Conservation (phyloP, 1,140 invertebrate species). For the Drosophila guanche region DNA sequence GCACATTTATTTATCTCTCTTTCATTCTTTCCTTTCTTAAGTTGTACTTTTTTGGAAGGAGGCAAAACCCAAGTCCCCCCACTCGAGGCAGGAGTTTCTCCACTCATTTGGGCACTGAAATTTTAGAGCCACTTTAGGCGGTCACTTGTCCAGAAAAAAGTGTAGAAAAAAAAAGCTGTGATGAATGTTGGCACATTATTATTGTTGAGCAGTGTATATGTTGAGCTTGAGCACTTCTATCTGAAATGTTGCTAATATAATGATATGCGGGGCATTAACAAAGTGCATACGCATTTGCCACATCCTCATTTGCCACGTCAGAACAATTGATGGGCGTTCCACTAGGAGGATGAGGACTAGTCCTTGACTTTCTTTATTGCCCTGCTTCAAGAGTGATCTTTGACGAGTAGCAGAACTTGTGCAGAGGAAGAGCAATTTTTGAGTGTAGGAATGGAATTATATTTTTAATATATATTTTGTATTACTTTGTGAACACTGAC, state of each 20-base stretch:
- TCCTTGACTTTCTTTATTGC: no score
- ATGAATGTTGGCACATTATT: conserved; percentile 37
- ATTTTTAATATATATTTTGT: no score
- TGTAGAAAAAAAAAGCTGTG: conserved; percentile 43
- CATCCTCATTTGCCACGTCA: conserved; percentile 14
- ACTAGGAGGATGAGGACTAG: no score
- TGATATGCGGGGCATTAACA: conserved; percentile 52
- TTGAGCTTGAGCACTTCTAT: conserved; percentile 13
- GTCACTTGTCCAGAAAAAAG: conserved; percentile 43
- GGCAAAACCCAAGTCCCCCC: background rate
- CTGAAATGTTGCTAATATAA: conserved; percentile 45
- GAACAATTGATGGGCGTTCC: conserved; percentile 6
- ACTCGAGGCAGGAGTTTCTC: conserved; percentile 1
- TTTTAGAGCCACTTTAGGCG: conserved; percentile 79
- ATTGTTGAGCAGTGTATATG: conserved; percentile 36
- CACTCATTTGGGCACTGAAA: conserved; percentile 69
- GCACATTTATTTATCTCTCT: conserved; percentile 75
- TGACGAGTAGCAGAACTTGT: no score
- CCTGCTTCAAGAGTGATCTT: no score
- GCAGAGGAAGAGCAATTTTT: no score
- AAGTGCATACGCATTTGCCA: conserved; percentile 49
- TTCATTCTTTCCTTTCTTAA: conserved; percentile 36
- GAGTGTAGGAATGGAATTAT: no score
- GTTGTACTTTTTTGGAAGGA: conserved; percentile 24
- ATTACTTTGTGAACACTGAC: no score